A percentile compares a stretch with the other conserved stretches of the same genome.
Evolutionary conservation across 1,140 invertebrate species (phyloP).

Genomic region (Lepidurus packardi): DNA sequence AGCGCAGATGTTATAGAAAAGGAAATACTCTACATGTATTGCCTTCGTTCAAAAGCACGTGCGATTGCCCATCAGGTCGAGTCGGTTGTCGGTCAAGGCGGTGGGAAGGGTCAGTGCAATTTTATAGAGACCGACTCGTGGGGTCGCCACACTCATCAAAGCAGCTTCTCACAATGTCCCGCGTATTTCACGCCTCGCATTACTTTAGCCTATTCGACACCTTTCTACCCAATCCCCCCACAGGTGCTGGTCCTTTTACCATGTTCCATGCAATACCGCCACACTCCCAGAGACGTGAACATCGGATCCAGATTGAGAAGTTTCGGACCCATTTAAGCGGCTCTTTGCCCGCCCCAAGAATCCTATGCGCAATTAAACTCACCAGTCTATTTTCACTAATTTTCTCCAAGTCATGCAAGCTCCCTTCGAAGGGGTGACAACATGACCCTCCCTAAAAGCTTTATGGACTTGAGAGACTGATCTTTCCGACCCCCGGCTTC

Average conservation of each 20-base stretch:
- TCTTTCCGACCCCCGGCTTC: not conserved
- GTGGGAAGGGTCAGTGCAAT: not conserved
- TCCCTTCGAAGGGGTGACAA: not conserved
- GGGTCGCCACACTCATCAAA: constrained; percentile 11
- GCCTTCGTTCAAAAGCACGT: not conserved
- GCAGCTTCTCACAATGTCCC: not conserved
- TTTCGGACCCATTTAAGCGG: too few relatives aligned
- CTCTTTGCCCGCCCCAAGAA: too few relatives aligned
- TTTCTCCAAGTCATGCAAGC: too few relatives aligned
- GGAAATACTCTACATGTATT: not conserved
- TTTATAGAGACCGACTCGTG: not conserved
- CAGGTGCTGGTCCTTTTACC: not conserved
- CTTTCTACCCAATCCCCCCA: not conserved
- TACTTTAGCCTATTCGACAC: not conserved
- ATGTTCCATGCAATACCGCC: not conserved
- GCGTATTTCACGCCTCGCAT: not conserved
- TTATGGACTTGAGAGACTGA: not conserved
- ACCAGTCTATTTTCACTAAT: not conserved
- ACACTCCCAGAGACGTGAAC: not conserved
- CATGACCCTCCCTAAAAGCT: not conserved
- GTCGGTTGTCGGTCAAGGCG: not conserved
- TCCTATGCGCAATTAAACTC: not conserved
- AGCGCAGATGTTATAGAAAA: not conserved
- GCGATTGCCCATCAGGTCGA: constrained; percentile 13
- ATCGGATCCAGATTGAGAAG: too few relatives aligned